Evolutionary conservation across 2,113 vertebrate genomes (phyloP), one percentile per base, ranked within the genome.

Genomic region (Meriones unguiculatus): DNA sequence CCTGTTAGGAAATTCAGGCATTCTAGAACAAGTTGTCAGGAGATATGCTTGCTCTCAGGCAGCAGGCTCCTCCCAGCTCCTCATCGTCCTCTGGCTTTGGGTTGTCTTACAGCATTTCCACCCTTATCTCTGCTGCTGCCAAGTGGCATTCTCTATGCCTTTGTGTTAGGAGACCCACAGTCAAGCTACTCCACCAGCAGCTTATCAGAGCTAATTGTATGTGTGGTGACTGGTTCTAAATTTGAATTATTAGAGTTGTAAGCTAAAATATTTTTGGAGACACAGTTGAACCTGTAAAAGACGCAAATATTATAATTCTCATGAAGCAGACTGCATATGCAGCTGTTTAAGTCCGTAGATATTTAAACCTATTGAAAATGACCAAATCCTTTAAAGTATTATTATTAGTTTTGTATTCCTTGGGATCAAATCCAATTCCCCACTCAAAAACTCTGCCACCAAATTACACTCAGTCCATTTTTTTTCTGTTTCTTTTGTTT

Each of bases 81-180:
- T 22, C 35, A n/a, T 59, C 2, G 5, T 64, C 14, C 0, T 41
- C 76, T 13, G 13, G 30, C n/a, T 38, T 25, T 1, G 6, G 0
- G 2, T 35, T 20, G 70, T n/a, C 54, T 41, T 28, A 38, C 65
- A 28, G 25, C 11, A 12, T 10, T 17, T 1, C 15, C 30, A 9
- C n/a, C 64, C 25, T 11, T 24, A 0, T 41, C 13, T 17, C 52
- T 46, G 69, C 22, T 59, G 12, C 25, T 3, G 28, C 65, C 28
- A 2, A 3, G 0, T 3, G 35, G 41, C 2, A 0, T 76, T 59
- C 12, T 8, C 5, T 52, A 28, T 7, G n/a, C 10, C 32, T 5
- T 25, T 35, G 50, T 24, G 24, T 76, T 28, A 15, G 1, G 12
- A 54, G 86, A 41, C 32, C 28, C 69, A 4, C 8, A 3, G 80